Evolutionary conservation across 2,113 vertebrate species (phyloP), one percentile per base, ranked within the genome.

Genomic region (Tupaia chinensis): DNA sequence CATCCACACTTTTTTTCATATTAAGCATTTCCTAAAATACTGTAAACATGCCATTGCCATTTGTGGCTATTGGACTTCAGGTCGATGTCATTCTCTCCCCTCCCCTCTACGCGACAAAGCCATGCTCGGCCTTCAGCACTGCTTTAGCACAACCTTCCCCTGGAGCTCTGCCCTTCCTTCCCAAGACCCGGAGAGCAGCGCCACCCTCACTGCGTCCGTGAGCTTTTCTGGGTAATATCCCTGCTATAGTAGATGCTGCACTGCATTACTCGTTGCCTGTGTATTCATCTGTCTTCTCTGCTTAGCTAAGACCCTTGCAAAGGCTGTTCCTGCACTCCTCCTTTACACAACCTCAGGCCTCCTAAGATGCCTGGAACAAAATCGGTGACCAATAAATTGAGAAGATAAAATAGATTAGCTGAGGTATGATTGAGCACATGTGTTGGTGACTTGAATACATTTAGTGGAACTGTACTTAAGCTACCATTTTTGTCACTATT

Each of bases 401-500:
- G 3, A 87, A 72, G 27, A 53, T 70, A 76, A 80, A 54, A 5
- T 44, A 44, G 44, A 44, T 44, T 44, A 44, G 44, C 44, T 44
- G 44, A 44, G 44, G 44, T 44, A 44, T 44, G 44, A 44, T 44
- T 44, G 44, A 73, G 23, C 32, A 22, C 4, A 32, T 19, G 65
- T 70, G 19, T 19, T 29, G 20, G 60, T 84, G 68, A 79, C 29
- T 68, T 19, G 13, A 93, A 88, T 61, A 9, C 19, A 66, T 78
- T 79, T 68, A 77, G 87, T 88, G 72, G 84, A 69, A 54, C 44
- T 66, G 29, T 68, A 54, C 94, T 79, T 73, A 84, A 68, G 34
- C 79, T 19, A 19, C 2, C 27, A 27, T 0, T 34, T 82, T 82
- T 68, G 25, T 73, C 54, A 78, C 27, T 78, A 84, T 77, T 54